Percentiles rank a stretch among this genome's conserved stretches.
phyloP scores from a whole-genome alignment of 2,888 invertebrate species.

The Thalpophila matura region DNA sequence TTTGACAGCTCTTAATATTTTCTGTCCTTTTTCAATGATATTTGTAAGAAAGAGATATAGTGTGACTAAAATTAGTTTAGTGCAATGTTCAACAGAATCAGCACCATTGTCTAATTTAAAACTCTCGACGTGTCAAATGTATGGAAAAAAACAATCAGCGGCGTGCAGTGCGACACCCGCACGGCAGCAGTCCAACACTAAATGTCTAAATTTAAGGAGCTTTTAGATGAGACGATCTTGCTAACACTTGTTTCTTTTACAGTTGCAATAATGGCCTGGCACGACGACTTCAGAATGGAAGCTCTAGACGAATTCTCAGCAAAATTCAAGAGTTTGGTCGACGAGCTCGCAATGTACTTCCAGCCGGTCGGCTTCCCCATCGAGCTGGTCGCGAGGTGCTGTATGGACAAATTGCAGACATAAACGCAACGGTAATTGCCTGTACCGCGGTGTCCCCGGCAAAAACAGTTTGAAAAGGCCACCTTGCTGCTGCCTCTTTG shows the following conservation, averaged over 20 bases:
- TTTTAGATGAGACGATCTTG: background rate
- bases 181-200: too few relatives aligned
- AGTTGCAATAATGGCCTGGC: conserved; percentile 68
- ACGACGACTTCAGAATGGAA: conserved; percentile 66
- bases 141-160: too few relatives aligned
- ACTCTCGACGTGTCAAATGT: too few relatives aligned
- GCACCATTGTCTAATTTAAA: too few relatives aligned
- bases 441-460: conserved; percentile 12
- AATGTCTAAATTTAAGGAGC: too few relatives aligned
- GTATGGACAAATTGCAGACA: conserved; percentile 56
- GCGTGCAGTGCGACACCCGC: too few relatives aligned
- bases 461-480: background rate
- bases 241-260: conserved; percentile 26
- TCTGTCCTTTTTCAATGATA: too few relatives aligned
- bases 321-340: conserved; percentile 67
- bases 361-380: conserved; percentile 73
- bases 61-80: too few relatives aligned
- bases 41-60: too few relatives aligned
- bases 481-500: background rate
- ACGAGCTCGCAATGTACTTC: conserved; percentile 70
- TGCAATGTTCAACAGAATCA: too few relatives aligned
- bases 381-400: conserved; percentile 69
- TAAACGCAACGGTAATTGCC: conserved; percentile 48
- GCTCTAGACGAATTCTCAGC: conserved; percentile 65
- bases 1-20: too few relatives aligned